Percentiles rank a stretch among this genome's conserved stretches.
phyloP scores from a whole-genome alignment of 2,888 invertebrate species.

The Mythimna loreyi region DNA sequence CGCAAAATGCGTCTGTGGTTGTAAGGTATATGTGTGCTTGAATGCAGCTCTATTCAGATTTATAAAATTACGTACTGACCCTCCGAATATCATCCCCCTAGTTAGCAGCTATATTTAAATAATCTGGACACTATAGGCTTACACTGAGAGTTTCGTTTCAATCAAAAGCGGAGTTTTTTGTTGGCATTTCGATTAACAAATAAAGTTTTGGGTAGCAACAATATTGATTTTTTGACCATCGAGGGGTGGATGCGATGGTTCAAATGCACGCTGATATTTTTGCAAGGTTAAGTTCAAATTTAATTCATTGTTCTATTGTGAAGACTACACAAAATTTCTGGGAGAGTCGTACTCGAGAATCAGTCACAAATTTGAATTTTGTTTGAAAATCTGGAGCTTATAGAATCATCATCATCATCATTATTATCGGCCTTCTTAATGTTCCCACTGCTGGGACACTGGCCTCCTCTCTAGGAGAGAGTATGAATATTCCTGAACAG shows the following conservation, averaged over 20 bases:
- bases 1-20: slow-evolving; percentile 19
- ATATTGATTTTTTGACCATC: slow-evolving; percentile 43
- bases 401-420: no score
- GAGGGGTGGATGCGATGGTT: slow-evolving; percentile 6
- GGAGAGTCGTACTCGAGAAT: background rate
- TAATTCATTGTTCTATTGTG: background rate
- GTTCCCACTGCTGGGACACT: no score
- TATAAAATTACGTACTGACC: slow-evolving; percentile 47
- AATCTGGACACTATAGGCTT: slow-evolving; percentile 56
- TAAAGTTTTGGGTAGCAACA: slow-evolving; percentile 31
- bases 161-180: slow-evolving; percentile 39
- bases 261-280: slow-evolving; percentile 22
- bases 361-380: background rate
- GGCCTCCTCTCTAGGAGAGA: no score
- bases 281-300: slow-evolving; percentile 35
- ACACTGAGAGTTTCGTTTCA: slow-evolving; percentile 43
- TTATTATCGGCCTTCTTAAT: no score
- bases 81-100: slow-evolving; percentile 38
- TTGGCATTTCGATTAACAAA: slow-evolving; percentile 26
- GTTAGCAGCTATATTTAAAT: slow-evolving; percentile 56
- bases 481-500: no score
- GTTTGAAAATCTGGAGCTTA: no score
- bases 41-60: slow-evolving; percentile 23
- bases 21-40: background rate
- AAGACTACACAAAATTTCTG: background rate